These are phyloP conservation scores for Hippopotamyrus pictus DNA, from an alignment of 2,797 vertebrate genomes.

Conservation along the genomic window DNA sequence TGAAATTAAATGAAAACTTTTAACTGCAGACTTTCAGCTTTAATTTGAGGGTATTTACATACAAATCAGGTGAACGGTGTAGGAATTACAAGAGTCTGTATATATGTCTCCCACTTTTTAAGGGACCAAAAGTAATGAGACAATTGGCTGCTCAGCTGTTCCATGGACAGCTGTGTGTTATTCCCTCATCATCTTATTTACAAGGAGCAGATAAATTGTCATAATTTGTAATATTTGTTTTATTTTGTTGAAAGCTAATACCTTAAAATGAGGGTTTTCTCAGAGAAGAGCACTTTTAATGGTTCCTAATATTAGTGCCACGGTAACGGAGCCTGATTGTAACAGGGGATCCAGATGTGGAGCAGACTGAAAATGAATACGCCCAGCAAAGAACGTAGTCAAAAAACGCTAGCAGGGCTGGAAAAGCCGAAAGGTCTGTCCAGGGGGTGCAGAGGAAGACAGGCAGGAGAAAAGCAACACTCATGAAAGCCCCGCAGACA, in stretches of 20 bases:
- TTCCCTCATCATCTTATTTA: background rate
- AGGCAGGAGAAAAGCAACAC: background rate
- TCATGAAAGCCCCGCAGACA: background rate
- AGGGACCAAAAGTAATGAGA: background rate
- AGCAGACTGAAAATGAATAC: background rate
- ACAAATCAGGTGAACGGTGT: conserved; percentile 19
- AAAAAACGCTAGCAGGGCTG: background rate
- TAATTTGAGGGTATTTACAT: conserved; percentile 31
- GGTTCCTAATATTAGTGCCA: background rate
- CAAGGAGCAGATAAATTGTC: background rate
- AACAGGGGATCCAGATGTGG: background rate
- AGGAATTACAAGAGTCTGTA: conserved; percentile 16
- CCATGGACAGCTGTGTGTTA: background rate
- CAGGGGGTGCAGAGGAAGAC: background rate
- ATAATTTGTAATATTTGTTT: background rate
- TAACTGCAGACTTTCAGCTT: conserved; percentile 30
- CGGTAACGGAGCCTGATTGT: background rate
- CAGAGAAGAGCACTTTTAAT: background rate
- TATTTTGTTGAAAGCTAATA: background rate
- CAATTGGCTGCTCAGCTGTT: background rate
- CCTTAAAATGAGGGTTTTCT: background rate
- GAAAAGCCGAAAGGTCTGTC: background rate
- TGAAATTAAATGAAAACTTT: background rate
- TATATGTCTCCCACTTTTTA: background rate
- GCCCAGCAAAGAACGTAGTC: background rate